These are phyloP conservation scores for Hydroisotoma schaefferi DNA, from an alignment of 2,888 invertebrate species.

Conservation along the genomic window DNA sequence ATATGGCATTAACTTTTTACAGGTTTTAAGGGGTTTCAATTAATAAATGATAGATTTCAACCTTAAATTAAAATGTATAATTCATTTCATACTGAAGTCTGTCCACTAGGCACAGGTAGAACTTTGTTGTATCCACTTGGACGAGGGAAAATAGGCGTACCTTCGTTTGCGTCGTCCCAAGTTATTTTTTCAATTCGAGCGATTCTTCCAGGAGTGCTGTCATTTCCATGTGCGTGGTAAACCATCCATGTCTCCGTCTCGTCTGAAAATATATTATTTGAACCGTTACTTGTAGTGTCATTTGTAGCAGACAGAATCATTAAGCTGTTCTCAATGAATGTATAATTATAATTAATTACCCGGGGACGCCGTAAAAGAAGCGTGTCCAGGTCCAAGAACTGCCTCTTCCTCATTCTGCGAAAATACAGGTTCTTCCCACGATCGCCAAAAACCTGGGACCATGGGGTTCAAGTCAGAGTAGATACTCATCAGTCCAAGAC, in stretches of 20 bases:
- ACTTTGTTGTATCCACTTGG: conserved; percentile 30
- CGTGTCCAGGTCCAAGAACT: conserved; percentile 34
- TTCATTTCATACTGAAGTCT: conserved; percentile 13
- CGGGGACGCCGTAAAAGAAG: conserved; percentile 25
- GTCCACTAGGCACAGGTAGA: conserved; percentile 32
- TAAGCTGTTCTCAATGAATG: not conserved
- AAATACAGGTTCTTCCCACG: conserved; percentile 21
- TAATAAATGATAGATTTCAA: too few relatives aligned
- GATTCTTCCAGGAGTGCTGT: conserved; percentile 16
- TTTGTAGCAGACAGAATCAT: too few relatives aligned
- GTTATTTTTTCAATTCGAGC: conserved; percentile 33
- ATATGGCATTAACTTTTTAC: too few relatives aligned
- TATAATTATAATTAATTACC: conserved; percentile 11
- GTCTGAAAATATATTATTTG: too few relatives aligned
- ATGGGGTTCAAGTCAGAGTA: conserved; percentile 22
- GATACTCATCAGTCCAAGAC: conserved; percentile 31
- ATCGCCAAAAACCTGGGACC: conserved; percentile 20
- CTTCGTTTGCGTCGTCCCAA: conserved; percentile 15
- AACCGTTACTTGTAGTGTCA: too few relatives aligned
- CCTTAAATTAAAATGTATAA: not conserved
- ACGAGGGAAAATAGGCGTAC: conserved; percentile 27
- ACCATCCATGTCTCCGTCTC: conserved; percentile 34
- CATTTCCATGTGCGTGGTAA: conserved; percentile 27
- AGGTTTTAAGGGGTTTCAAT: too few relatives aligned
- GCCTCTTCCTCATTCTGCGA: conserved; percentile 32